Conservation (phyloP, 2,888 invertebrate genomes). For the Pheosia gnoma region DNA sequence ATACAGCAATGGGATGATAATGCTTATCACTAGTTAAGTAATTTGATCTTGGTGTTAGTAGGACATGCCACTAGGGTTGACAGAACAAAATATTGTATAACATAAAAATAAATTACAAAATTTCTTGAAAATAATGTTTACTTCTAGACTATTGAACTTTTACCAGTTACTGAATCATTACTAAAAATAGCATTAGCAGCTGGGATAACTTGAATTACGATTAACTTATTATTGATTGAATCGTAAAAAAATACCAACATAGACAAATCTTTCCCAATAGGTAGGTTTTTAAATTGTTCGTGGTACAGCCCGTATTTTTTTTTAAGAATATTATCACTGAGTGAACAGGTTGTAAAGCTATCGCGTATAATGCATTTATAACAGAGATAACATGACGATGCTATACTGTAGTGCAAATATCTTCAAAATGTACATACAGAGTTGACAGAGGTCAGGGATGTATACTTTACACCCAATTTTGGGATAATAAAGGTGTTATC, state of each 20-base stretch:
- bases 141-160: too few species aligned
- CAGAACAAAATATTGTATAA: background rate
- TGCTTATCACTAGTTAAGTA: constrained; percentile 61
- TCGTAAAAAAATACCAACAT: background rate
- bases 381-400: constrained; percentile 21
- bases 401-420: constrained; percentile 27
- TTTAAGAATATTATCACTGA: constrained; percentile 28
- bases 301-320: constrained; percentile 9
- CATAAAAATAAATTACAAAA: background rate
- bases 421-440: constrained; percentile 17
- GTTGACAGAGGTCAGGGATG: constrained; percentile 24
- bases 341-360: constrained; percentile 68
- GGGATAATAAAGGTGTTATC: constrained; percentile 4
- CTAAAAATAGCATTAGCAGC: background rate
- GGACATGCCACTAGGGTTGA: constrained; percentile 40
- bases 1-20: constrained; percentile 52
- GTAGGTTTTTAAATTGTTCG: background rate
- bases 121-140: too few species aligned
- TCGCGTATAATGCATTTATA: constrained; percentile 58
- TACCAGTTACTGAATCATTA: too few species aligned
- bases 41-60: constrained; percentile 66
- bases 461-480: constrained; percentile 5
- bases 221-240: background rate
- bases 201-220: background rate
- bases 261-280: background rate